Base-by-base conservation (phyloP, 1,140 invertebrate genomes). In the Lepidurus arcticus region DNA sequence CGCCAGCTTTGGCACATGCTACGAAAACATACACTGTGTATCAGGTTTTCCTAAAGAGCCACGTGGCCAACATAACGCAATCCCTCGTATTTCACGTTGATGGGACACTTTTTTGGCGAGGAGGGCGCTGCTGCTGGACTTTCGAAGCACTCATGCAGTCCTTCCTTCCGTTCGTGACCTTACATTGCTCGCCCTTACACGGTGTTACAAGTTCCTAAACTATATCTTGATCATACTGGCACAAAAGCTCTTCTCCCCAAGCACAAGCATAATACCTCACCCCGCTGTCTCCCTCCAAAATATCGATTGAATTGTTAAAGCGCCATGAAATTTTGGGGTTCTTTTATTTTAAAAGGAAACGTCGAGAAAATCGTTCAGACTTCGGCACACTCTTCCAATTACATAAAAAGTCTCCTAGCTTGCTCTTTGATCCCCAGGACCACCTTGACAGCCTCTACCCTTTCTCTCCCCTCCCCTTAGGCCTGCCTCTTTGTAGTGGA, bases 331-430 rank as follows among this genome's bases (percentile, higher is more conserved):
- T 34, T 34, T 34, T 34, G 4, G 34, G 34, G 3, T 34, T 34
- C 34, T 34, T 65, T 21, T 16, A 65, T 65, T 65, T 65, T 21
- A 7, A 65, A 65, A 65, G 16, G 21, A 65, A 65, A 47, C 16
- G 21, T n/a, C 53, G 53, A 13, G 53, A 65, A 65, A 65, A 65
- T 65, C 53, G 21, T 65, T 65, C 53, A 65, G 21, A 65, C 53
- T 65, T 65, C 21, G 53, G 21, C 53, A 47, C 16, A 65, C 16
- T 65, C 53, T 65, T 16, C 53, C 21, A 65, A 16, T 65, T 65
- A 21, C 13, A 34, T 34, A 34, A 34, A 34, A 34, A 34, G 34
- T 34, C 34, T 34, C 34, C 34, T 34, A 34, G 34, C 34, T 34
- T 34, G 8, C 53, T 65, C 53, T 65, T 65, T 65, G 53, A 65